Evolutionary conservation across 2,113 vertebrate genomes (phyloP), one percentile per base, ranked within the genome.

Genomic region (Podocnemis expansa): DNA sequence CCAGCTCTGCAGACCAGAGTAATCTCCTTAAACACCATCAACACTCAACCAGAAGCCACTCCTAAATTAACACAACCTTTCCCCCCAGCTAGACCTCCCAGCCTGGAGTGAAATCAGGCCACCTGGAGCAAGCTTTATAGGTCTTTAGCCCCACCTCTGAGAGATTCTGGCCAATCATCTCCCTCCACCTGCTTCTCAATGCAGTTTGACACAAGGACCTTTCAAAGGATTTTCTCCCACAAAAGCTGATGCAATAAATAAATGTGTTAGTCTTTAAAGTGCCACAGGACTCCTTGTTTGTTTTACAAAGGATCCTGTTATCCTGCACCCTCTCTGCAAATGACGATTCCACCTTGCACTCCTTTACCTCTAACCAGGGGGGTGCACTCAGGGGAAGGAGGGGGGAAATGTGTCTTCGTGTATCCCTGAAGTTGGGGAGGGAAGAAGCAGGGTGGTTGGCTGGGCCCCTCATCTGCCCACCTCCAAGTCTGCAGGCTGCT

Each of bases 71-170:
- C 21, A 41, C 21, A 75, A 5, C 2, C 70, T 25, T 76, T 41
- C 16, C 1, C 13, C 41, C 29, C 47, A 45, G 6, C 24, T 7
- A 27, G 12, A 76, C 6, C 73, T 76, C 24, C 41, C 2, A 16
- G 6, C 2, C 12, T 27, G 9, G 17, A 67, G 63, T 67, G 7
- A 63, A 0, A 1, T 2, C 14, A 24, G 41, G 4, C 10, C 67
- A 43, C 24, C 10, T 13, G 70, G 5, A 75, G 70, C 38, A 25
- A 43, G 41, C 38, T 76, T 76, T 76, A 76, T 76, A 76, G 41
- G 25, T 14, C 73, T 27, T 45, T 43, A 29, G 73, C 73, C 38
- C 24, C 41, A 43, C 73, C 73, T 6, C 41, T 41, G 43, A 76
- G 4, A 14, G 2, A 4, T 45, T 45, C 41, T 76, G 41, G 41